Evolutionary conservation across 1,140 invertebrate species (phyloP), one percentile per base, ranked within the genome.

Genomic region (Armadillidium nasatum): DNA sequence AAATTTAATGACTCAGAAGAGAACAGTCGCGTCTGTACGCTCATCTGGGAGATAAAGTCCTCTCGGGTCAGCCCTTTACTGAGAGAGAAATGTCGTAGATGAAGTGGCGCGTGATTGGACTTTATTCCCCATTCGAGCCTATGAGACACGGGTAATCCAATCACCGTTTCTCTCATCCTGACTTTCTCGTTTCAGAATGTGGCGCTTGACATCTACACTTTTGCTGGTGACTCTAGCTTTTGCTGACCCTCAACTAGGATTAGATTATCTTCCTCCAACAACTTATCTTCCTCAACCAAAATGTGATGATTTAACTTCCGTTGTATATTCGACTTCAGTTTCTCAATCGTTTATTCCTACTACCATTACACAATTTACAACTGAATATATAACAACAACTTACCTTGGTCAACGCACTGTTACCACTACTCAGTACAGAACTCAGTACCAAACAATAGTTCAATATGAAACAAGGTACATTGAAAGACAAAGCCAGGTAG

Each of bases 101-200:
- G 50, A 60, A 15, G 50, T 2, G 50, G 2, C 2, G 2, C 7
- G 50, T 4, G 2, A 4, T 2, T 2, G 7, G 50, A 2, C 50
- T 60, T 60, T 60, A 60, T 60, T 60, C 50, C 50, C 50, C 11
- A 13, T 15, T n/a, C 7, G 50, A 60, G 7, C 50, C 11, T 19
- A 60, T 60, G 50, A 60, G 50, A 60, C 50, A 7, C 50, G 50
- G 50, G 33, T 33, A 60, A 60, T 60, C 50, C 7, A 60, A 60
- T 60, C 50, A 60, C 50, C 50, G 50, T 7, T 7, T 60, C 19
- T 60, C 50, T 60, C 50, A 60, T 60, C 50, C 33, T 60, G 7
- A 13, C 50, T 60, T 60, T 60, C 50, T 60, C 50, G 50, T 60
- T 50, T 60, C 50, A 60, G 50, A 60, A 60, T 60, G 50, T 60